Percentiles rank a stretch among this genome's conserved stretches.
Evolutionary conservation across 2,797 vertebrate species (phyloP).

Genomic region (Sciaenops ocellatus): DNA sequence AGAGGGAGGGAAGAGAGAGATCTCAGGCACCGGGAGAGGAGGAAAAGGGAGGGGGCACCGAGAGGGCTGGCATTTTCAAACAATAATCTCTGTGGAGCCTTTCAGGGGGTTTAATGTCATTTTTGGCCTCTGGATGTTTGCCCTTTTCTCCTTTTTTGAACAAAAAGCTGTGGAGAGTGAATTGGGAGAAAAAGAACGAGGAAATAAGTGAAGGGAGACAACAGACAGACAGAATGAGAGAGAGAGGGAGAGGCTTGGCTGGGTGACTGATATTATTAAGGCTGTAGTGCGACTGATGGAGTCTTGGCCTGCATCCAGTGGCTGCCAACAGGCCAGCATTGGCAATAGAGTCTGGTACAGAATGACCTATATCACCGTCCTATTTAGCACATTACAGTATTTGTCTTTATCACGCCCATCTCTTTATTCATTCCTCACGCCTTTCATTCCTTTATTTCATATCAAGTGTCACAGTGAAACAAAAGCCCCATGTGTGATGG

Average conservation of each 20-base stretch:
- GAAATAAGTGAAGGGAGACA: conserved; percentile 58
- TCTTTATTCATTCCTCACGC: conserved; percentile 13
- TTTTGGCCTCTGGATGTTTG: conserved; percentile 77
- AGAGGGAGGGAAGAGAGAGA: conserved; percentile 56
- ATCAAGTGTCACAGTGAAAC: conserved; percentile 36
- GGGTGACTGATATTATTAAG: conserved; percentile 72
- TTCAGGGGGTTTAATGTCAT: conserved; percentile 77
- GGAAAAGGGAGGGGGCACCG: neutral
- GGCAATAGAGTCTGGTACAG: conserved; percentile 69
- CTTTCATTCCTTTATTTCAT: conserved; percentile 4
- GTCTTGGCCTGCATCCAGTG: conserved; percentile 73
- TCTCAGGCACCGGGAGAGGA: conserved; percentile 39
- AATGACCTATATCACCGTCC: conserved; percentile 79
- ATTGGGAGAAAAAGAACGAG: conserved; percentile 41
- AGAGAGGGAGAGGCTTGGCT: conserved; percentile 33
- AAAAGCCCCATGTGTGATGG: neutral
- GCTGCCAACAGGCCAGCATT: conserved; percentile 67
- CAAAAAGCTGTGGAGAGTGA: conserved; percentile 54
- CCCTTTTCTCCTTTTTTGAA: conserved; percentile 68
- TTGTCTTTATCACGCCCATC: conserved; percentile 41
- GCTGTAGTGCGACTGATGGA: conserved; percentile 64
- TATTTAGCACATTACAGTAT: conserved; percentile 67
- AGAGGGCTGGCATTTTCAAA: conserved; percentile 75
- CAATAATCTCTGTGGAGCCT: conserved; percentile 75
- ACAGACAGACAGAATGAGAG: conserved; percentile 16